These are phyloP conservation scores for Astur gentilis DNA, from an alignment of 2,113 vertebrate genomes.

Conservation along the genomic window DNA sequence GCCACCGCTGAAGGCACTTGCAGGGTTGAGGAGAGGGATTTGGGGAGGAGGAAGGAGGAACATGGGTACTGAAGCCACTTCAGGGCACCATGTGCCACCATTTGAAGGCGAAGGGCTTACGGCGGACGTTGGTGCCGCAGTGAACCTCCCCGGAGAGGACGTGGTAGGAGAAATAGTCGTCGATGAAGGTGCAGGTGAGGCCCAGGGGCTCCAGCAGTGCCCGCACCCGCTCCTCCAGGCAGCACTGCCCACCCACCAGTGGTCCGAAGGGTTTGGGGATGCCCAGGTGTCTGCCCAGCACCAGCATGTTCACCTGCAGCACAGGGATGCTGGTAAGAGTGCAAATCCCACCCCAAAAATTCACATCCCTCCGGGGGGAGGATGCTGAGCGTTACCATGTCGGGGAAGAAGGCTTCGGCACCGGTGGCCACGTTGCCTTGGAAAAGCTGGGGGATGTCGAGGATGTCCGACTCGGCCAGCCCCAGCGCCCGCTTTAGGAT, in stretches of 20 bases:
- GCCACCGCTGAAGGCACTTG: not conserved
- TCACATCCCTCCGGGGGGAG: fast-evolving
- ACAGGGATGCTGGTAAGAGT: fast-evolving
- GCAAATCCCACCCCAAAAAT: not conserved
- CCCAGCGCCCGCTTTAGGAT: constrained; percentile 83
- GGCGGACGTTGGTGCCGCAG: constrained; percentile 87
- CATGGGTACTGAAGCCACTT: not conserved
- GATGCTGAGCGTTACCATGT: constrained; percentile 72
- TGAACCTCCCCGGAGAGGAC: constrained; percentile 80
- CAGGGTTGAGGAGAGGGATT: not conserved
- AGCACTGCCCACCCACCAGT: constrained; percentile 76
- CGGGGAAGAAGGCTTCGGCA: constrained; percentile 84
- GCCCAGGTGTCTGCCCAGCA: constrained; percentile 83
- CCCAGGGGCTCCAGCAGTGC: constrained; percentile 81
- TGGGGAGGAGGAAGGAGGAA: not conserved
- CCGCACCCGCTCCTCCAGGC: constrained; percentile 78
- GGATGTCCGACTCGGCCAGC: constrained; percentile 79
- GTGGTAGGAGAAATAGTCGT: constrained; percentile 85
- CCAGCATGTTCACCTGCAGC: constrained; percentile 89
- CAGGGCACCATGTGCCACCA: constrained; percentile 87
- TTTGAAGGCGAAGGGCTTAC: constrained; percentile 77
- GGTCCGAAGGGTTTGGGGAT: constrained; percentile 91
- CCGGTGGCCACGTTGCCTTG: not conserved
- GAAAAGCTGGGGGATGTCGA: constrained; percentile 90
- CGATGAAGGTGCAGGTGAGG: constrained; percentile 82